A percentile compares a stretch with the other conserved stretches of the same genome.
Evolutionary conservation across 2,888 invertebrate genomes (phyloP).

Genomic region (Taphrorychus bicolor): DNA sequence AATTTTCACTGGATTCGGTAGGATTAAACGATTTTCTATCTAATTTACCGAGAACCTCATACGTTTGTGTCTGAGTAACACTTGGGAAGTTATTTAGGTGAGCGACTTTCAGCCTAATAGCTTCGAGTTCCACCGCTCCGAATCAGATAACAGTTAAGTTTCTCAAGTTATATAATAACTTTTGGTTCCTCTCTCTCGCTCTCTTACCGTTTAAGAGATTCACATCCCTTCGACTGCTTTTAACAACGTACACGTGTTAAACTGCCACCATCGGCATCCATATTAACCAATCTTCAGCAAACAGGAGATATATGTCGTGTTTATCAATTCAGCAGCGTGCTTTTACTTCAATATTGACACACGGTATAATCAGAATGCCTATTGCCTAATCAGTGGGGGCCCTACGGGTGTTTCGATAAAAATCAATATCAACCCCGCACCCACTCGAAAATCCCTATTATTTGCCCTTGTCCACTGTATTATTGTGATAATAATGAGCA

Average conservation of each 20-base stretch:
- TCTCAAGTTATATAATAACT: conserved; percentile 38
- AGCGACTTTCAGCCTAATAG: conserved; percentile 36
- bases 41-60: conserved; percentile 35
- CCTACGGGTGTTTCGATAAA: conserved; percentile 40
- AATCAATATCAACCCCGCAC: conserved; percentile 30
- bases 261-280: conserved; percentile 18
- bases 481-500: conserved; percentile 20
- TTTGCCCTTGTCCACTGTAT: conserved; percentile 25
- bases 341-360: conserved; percentile 47
- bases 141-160: conserved; percentile 38
- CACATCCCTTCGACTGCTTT: conserved; percentile 4
- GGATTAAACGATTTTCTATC: conserved; percentile 39
- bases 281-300: conserved; percentile 34
- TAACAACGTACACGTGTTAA: background rate
- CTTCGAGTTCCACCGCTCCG: conserved; percentile 29
- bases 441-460: conserved; percentile 20
- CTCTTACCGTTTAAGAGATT: conserved; percentile 11
- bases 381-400: conserved; percentile 43
- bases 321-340: conserved; percentile 32
- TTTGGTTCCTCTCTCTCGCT: conserved; percentile 9
- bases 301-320: conserved; percentile 29
- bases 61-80: conserved; percentile 37
- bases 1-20: conserved; percentile 22
- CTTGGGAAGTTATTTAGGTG: conserved; percentile 37
- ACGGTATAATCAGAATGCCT: conserved; percentile 44